Evolutionary conservation across 92 coral and sea anemone species (phyloP).

Genomic region (Epizoanthus scotinus): DNA sequence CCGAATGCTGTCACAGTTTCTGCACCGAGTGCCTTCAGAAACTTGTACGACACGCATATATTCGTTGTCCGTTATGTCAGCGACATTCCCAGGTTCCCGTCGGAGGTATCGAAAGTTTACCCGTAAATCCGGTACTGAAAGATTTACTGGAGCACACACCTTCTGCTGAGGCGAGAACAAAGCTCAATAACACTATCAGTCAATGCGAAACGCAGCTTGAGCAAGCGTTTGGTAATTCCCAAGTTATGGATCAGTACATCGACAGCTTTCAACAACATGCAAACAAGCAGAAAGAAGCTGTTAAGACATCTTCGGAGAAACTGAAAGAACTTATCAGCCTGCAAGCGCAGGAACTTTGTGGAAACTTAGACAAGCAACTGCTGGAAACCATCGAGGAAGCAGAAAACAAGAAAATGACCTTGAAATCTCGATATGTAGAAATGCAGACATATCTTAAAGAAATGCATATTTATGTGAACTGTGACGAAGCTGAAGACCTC

Average conservation of each 20-base stretch:
- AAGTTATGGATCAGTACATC: background rate
- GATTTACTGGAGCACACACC: constrained; percentile 24
- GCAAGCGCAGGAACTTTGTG: background rate
- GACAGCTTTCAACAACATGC: background rate
- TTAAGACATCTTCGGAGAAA: background rate
- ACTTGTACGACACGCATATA: background rate
- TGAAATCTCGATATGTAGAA: background rate
- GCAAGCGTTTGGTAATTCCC: background rate
- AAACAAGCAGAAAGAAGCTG: background rate
- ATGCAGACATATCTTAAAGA: constrained; percentile 11
- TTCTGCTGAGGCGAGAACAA: background rate
- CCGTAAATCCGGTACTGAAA: constrained; percentile 4
- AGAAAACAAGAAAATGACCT: background rate
- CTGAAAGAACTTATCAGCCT: background rate
- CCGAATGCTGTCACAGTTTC: constrained; percentile 11
- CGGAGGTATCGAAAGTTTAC: constrained; percentile 12
- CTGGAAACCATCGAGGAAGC: background rate
- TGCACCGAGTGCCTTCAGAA: constrained; percentile 4
- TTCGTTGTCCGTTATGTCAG: constrained; percentile 6
- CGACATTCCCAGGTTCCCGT: constrained; percentile 2
- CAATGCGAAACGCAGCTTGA: constrained; percentile 1
- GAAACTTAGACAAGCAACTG: background rate
- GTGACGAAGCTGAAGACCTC: background rate
- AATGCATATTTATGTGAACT: background rate
- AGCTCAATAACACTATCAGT: background rate